phyloP scores from a whole-genome alignment of 2,113 vertebrate species.

The Pangasianodon gigas region DNA sequence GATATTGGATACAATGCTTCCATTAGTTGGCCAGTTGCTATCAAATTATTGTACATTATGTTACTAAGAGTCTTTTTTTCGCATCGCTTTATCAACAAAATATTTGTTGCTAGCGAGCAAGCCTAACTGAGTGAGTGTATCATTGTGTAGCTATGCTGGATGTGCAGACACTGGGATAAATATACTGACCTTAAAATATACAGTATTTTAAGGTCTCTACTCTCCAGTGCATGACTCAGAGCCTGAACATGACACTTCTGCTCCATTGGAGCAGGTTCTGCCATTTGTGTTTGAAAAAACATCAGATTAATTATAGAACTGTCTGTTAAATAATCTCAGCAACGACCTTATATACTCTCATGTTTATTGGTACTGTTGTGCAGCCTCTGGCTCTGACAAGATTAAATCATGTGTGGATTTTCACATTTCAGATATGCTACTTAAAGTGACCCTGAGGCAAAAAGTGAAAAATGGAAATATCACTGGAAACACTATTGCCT shows the following conservation, averaged over 20 bases:
- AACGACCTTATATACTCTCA: background rate
- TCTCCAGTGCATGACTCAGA: constrained; percentile 53
- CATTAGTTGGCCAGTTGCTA: background rate
- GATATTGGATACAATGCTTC: background rate
- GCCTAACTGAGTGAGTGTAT: constrained; percentile 2
- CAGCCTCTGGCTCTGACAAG: background rate
- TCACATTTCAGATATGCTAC: constrained; percentile 13
- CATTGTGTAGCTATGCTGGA: constrained; percentile 7
- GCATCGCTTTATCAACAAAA: background rate
- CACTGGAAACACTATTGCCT: background rate
- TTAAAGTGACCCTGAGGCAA: background rate
- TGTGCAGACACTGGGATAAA: constrained; percentile 30
- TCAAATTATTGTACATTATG: background rate
- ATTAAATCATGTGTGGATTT: background rate
- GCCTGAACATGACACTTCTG: constrained; percentile 41
- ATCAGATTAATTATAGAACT: constrained; percentile 41
- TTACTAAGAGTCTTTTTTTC: background rate
- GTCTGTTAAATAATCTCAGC: background rate
- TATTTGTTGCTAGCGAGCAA: constrained; percentile 2
- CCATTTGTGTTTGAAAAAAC: background rate
- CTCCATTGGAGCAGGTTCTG: background rate
- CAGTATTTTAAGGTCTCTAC: constrained; percentile 41
- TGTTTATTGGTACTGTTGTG: background rate
- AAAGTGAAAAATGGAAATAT: background rate
- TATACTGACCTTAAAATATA: constrained; percentile 33